Base-by-base conservation (phyloP, 2,797 vertebrate species). In the Notoglanidium macrostoma region DNA sequence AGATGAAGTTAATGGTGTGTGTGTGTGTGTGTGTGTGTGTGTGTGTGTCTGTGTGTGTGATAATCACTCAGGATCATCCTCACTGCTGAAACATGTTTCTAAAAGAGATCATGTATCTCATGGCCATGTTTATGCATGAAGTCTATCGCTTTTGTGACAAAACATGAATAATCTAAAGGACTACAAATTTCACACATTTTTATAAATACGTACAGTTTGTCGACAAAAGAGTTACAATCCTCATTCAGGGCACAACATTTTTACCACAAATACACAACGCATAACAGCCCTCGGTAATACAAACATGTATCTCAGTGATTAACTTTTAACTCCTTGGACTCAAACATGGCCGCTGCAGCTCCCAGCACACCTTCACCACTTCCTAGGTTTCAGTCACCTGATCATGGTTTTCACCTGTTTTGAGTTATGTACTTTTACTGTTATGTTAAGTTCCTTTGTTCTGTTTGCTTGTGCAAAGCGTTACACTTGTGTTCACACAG, bases 1-100 rank as follows among this genome's bases (percentile, higher is more conserved):
- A 29, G 72, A 73, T 74, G 23, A 57, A 85, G 79, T 35, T 74
- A 87, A 77, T 77, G 72, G n/a, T 54, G 73, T 76, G 74, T 74
- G 72, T 51, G 70, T 73, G 72, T 74, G 72, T 51, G 72, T 11
- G 21, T 73, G 44, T 49, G 73, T 73, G 70, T 46, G 70, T 76
- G 74, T 74, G 44, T 74, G 44, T 46, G 72, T 46, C 35, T 74
- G 70, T 73, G 70, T 49, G 35, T 73, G 44, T 49, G 70, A 49
- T 44, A 10, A 23, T 76, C 73, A 54, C 73, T 29, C 73, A 76
- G 73, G 46, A 29, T 76, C 73, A 54, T 76, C 73, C 26, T n/a
- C 7, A 5, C 46, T n/a, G 73, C 26, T 76, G 46, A 72, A 73
- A 73, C 40, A 73, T 17, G 29, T 77, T 77, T 51, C 46, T 29